Percentiles rank a stretch among this genome's conserved stretches.
These are phyloP conservation scores for Rotaria socialis DNA, from an alignment of 2,888 invertebrate genomes.

Conservation along the genomic window DNA sequence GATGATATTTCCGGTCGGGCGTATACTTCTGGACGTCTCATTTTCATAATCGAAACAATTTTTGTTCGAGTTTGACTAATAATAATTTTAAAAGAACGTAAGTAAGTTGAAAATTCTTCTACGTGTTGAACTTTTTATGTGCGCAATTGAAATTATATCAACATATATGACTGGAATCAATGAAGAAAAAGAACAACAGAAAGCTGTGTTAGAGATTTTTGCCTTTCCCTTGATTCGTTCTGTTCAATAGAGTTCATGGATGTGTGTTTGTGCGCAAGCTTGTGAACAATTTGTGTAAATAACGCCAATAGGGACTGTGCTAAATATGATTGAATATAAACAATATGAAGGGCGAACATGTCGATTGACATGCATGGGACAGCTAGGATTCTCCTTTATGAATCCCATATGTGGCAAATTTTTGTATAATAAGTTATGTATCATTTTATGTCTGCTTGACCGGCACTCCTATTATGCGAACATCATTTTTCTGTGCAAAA, in stretches of 20 bases:
- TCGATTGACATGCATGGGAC: background rate
- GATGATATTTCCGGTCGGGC: conserved; percentile 14
- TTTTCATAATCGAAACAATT: background rate
- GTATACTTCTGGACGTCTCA: background rate
- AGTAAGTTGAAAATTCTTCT: background rate
- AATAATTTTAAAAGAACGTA: background rate
- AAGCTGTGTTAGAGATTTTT: background rate
- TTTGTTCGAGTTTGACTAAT: background rate
- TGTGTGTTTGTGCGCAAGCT: background rate
- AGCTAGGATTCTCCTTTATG: background rate
- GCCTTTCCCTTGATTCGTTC: background rate
- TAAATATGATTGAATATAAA: conserved; percentile 29
- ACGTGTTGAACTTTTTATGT: too few relatives aligned
- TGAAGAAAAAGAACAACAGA: background rate
- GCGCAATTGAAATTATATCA: background rate
- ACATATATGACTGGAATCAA: background rate
- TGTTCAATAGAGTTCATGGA: background rate
- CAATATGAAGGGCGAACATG: conserved; percentile 7
- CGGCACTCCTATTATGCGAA: background rate
- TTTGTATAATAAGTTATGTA: background rate
- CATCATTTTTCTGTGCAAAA: background rate
- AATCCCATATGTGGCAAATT: background rate
- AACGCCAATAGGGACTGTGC: background rate
- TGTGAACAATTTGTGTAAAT: background rate
- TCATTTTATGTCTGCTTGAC: conserved; percentile 21